Conservation (phyloP, 2,888 invertebrate genomes). For the Theretra japonica region DNA sequence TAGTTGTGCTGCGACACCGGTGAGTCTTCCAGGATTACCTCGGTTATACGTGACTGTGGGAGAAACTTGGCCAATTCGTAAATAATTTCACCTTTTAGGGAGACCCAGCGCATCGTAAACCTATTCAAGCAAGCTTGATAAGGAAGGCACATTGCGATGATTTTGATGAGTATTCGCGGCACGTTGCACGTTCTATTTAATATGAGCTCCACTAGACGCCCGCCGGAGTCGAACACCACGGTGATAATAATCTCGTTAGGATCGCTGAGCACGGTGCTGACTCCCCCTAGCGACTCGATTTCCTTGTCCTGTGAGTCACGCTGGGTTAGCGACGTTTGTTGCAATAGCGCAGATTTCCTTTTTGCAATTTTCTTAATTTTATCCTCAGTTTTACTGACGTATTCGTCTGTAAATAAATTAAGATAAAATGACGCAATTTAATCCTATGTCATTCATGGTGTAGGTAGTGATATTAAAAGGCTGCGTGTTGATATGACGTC, state of each 20-base stretch:
- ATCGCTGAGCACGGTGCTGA: conserved; percentile 1
- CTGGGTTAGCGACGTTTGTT: conserved; percentile 24
- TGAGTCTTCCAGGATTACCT: conserved; percentile 51
- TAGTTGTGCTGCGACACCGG: conserved; percentile 42
- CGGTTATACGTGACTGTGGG: conserved; percentile 42
- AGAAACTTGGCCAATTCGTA: conserved; percentile 43
- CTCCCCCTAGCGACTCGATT: conserved; percentile 17
- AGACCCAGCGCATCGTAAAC: conserved; percentile 39
- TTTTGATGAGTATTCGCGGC: conserved; percentile 46
- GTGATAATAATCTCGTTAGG: conserved; percentile 26
- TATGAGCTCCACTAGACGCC: conserved; percentile 40
- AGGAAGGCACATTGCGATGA: conserved; percentile 46
- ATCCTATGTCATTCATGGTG: no score
- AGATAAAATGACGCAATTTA: no score
- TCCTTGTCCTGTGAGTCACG: conserved; percentile 20
- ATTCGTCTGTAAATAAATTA: conserved; percentile 36
- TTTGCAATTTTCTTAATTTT: conserved; percentile 30
- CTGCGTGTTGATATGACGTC: conserved; percentile 99
- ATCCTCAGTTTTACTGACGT: conserved; percentile 37
- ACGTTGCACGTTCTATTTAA: conserved; percentile 35
- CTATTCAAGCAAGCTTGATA: conserved; percentile 40
- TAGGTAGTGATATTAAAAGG: conserved; percentile 89
- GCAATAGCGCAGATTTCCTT: conserved; percentile 15
- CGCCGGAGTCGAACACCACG: conserved; percentile 35
- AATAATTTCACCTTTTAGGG: conserved; percentile 37